Conservation (phyloP, 1,140 invertebrate species). For the Papilio machaon region DNA sequence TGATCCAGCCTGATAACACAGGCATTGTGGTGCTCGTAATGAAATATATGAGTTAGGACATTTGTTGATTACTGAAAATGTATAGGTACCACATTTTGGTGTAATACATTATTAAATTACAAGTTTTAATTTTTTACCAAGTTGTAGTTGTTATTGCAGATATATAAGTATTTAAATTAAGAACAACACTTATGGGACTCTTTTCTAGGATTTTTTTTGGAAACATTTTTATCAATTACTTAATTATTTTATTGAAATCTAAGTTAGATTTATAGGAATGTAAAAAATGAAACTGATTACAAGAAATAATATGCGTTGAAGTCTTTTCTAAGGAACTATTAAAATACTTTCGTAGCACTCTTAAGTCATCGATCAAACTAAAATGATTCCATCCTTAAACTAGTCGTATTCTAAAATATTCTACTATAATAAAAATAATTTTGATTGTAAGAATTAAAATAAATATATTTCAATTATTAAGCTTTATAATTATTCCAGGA, state of each 20-base stretch:
- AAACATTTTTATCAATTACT: too few species aligned
- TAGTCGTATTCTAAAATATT: background rate
- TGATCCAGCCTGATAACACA: slow-evolving; percentile 18
- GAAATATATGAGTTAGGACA: background rate
- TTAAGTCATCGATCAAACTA: background rate
- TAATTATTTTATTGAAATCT: too few species aligned
- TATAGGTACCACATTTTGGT: background rate
- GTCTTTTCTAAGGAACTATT: background rate
- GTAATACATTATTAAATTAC: background rate
- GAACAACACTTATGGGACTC: background rate
- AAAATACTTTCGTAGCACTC: background rate
- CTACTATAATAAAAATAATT: too few species aligned
- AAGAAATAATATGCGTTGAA: background rate
- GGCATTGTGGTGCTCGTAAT: slow-evolving; percentile 20
- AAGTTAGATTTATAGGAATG: too few species aligned
- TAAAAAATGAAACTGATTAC: too few species aligned
- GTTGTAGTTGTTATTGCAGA: background rate
- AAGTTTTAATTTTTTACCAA: background rate
- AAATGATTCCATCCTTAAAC: background rate
- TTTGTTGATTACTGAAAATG: background rate
- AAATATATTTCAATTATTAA: too few species aligned
- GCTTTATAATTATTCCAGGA: too few species aligned
- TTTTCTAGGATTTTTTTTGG: background rate
- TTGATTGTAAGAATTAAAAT: too few species aligned
- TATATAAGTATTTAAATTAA: background rate